phyloP scores from a whole-genome alignment of 2,113 vertebrate species.

The Sinocyclocheilus anshuiensis region DNA sequence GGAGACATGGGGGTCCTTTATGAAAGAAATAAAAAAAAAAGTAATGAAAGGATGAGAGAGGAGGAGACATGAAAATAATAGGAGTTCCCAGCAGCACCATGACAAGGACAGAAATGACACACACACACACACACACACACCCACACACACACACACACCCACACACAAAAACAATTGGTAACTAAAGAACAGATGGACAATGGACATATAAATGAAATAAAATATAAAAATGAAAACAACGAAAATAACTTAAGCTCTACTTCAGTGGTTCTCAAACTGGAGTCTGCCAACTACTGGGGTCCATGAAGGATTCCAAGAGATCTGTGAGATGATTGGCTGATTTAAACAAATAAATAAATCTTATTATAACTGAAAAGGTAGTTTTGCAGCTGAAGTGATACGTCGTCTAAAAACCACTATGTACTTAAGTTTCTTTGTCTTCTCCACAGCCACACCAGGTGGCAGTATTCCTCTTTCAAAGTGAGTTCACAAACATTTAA shows the following conservation, averaged over 20 bases:
- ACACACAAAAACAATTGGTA: neutral
- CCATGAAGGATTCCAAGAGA: neutral
- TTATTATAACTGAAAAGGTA: neutral
- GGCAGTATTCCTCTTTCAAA: constrained; percentile 43
- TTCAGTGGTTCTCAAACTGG: constrained; percentile 1
- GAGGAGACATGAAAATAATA: neutral
- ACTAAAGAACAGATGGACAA: neutral
- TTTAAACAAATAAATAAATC: neutral
- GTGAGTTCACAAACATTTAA: constrained; percentile 1
- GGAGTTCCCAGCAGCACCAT: constrained; percentile 1
- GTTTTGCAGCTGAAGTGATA: neutral
- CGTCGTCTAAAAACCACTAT: neutral
- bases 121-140: neutral
- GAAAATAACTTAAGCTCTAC: neutral
- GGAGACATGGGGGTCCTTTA: constrained; percentile 67
- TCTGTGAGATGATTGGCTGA: neutral
- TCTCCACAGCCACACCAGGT: constrained; percentile 42
- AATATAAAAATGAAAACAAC: neutral
- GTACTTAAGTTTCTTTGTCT: neutral
- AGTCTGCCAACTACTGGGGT: neutral
- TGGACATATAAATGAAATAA: neutral
- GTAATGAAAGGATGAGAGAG: constrained; percentile 4
- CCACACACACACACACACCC: neutral
- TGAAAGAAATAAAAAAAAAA: constrained; percentile 69
- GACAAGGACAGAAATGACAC: neutral